Percentiles rank a stretch among this genome's conserved stretches.
Conservation (phyloP, 2,113 vertebrate genomes). For the Archocentrus centrarchus region DNA sequence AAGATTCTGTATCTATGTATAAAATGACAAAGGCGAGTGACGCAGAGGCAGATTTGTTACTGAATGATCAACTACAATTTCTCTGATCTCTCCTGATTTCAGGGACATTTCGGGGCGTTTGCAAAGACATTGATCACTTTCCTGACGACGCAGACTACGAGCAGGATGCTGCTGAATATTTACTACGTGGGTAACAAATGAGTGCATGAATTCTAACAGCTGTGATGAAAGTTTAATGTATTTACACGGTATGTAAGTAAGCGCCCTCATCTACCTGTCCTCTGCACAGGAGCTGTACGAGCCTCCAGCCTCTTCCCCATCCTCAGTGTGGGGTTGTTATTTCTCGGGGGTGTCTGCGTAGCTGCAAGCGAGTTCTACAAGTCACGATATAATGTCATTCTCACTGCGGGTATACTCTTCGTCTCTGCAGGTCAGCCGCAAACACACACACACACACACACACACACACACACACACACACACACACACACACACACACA, state of each 20-base stretch:
- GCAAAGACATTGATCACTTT: slow-evolving; percentile 98
- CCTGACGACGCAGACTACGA: slow-evolving; percentile 95
- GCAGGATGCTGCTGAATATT: slow-evolving; percentile 95
- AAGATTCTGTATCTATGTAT: neutral
- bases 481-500: neutral
- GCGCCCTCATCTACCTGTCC: neutral
- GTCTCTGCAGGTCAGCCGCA: slow-evolving; percentile 80
- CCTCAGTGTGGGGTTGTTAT: slow-evolving; percentile 84
- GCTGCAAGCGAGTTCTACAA: slow-evolving; percentile 98
- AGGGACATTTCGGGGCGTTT: slow-evolving; percentile 93
- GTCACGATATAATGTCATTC: slow-evolving; percentile 91
- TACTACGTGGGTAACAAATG: slow-evolving; percentile 86
- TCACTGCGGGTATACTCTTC: slow-evolving; percentile 83
- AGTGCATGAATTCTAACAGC: neutral
- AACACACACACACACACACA: neutral
- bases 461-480: neutral
- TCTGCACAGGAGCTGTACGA: slow-evolving; percentile 80
- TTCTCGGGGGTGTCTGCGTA: slow-evolving; percentile 80
- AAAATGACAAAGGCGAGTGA: neutral
- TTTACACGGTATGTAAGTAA: neutral
- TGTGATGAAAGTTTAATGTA: neutral
- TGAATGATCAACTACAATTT: neutral
- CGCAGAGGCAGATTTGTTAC: neutral
- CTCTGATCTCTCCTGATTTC: slow-evolving; percentile 28
- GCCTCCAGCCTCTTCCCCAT: slow-evolving; percentile 84